These are phyloP conservation scores for Portunus trituberculatus DNA, from an alignment of 1,140 invertebrate genomes.

Conservation along the genomic window DNA sequence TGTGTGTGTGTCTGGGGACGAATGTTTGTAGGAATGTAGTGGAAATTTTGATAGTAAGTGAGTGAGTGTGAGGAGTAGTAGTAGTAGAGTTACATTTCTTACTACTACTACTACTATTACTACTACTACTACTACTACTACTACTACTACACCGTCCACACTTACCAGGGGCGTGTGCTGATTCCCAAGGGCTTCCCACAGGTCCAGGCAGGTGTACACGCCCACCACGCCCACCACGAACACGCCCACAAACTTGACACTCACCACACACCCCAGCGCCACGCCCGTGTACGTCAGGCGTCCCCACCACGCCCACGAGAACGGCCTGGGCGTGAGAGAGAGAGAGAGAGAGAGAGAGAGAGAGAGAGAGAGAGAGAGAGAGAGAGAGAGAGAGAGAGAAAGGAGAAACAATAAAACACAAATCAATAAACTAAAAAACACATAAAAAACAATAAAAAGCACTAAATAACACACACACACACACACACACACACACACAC, in stretches of 20 bases:
- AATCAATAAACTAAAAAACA: background rate
- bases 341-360: background rate
- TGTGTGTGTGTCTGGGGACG: too few species aligned
- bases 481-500: constrained; percentile 17
- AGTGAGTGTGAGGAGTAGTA: too few species aligned
- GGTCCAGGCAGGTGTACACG: constrained; percentile 80
- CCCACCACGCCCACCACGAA: constrained; percentile 82
- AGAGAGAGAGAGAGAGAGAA: background rate
- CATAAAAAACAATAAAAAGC: background rate
- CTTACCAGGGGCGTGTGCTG: constrained; percentile 80
- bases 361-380: background rate
- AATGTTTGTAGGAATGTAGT: too few species aligned
- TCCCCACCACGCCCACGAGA: constrained; percentile 81
- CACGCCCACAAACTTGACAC: constrained; percentile 83
- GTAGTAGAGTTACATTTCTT: too few species aligned
- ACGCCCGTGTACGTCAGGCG: constrained; percentile 81
- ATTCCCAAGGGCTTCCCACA: constrained; percentile 81
- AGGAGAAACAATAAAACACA: background rate
- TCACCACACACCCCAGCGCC: constrained; percentile 81
- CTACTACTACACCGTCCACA: background rate
- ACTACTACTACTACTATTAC: background rate
- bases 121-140: constrained; percentile 15
- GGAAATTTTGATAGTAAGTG: too few species aligned
- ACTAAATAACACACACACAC: constrained; percentile 24
- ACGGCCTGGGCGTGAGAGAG: constrained; percentile 78